Base-by-base conservation (phyloP, 2,113 vertebrate species). In the Percopsis transmontana region DNA sequence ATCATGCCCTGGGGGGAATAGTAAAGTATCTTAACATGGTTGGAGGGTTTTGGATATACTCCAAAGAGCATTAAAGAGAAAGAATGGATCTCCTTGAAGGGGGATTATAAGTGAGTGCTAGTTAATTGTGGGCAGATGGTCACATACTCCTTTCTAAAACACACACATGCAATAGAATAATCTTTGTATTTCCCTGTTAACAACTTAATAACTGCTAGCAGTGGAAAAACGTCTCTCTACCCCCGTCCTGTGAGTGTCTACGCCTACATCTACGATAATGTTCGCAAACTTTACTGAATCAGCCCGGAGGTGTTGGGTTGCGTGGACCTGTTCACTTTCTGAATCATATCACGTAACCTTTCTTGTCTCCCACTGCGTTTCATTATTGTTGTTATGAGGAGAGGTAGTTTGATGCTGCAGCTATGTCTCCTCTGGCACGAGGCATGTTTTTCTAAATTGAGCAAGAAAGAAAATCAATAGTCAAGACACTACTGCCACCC, bases 381-480 rank as follows among this genome's bases (percentile, higher is more conserved):
- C 59, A 71, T 59, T 65, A 33, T 63, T 62, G 54, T 40, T 61
- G 58, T 75, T 62, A 63, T 64, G 61, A 77, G 66, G 45, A 59
- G 67, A 70, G 19, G 45, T 57, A n/a, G 70, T 66, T 54, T 20
- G 60, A 77, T 63, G 73, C 60, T 48, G 50, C 54, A 56, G 45
- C 6, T 16, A 50, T 13, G 50, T 77, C 63, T 76, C 58, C 68
- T 70, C 69, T 66, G 76, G 56, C 20, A 75, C 51, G 68, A 87
- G 40, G 45, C 73, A 66, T 75, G 78, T 74, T 74, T 61, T 72
- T 66, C 50, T 53, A 85, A 82, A 87, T 65, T 11, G 66, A 66
- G 47, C 33, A 71, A 15, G 83, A 88, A 76, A 72, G 84, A 66
- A 87, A 90, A 87, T 87, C 87, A 54, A 88, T 90, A 79, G 58